These are phyloP conservation scores for Myioborus melanocephalus DNA, from an alignment of 2,797 vertebrate species.

Conservation along the genomic window DNA sequence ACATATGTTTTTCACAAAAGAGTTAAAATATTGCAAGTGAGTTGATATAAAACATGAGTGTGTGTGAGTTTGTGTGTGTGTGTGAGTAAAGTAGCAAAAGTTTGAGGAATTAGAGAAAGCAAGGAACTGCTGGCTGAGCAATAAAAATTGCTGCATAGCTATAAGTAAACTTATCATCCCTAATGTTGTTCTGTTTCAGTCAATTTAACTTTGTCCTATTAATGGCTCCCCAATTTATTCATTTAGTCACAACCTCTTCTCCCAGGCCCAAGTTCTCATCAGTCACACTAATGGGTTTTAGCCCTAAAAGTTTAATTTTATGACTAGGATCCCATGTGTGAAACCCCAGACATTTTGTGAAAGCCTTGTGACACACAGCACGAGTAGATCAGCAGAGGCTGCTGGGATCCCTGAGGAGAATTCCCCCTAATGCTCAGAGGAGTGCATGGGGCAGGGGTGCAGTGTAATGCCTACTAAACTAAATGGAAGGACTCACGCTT, in stretches of 20 bases:
- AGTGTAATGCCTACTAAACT: background rate
- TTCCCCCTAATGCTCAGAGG: background rate
- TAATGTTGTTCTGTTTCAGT: slow-evolving; percentile 6
- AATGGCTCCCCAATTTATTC: background rate
- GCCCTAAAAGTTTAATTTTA: slow-evolving; percentile 21
- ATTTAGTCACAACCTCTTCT: slow-evolving; percentile 9
- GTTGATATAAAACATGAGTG: background rate
- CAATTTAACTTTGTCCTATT: slow-evolving; percentile 42
- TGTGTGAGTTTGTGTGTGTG: background rate
- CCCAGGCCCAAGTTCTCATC: slow-evolving; percentile 9
- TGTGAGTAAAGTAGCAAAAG: background rate
- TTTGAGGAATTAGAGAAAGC: slow-evolving; percentile 4
- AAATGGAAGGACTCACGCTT: background rate
- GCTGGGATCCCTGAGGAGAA: background rate
- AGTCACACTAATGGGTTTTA: slow-evolving; percentile 26
- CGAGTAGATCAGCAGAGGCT: background rate
- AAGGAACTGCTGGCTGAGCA: background rate
- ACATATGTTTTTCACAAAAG: background rate
- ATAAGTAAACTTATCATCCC: slow-evolving; percentile 35
- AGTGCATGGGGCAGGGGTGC: background rate
- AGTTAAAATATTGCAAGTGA: background rate
- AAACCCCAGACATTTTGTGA: background rate
- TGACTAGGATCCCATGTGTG: background rate
- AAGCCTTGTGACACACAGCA: background rate
- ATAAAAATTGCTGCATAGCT: background rate